These are phyloP conservation scores for Lycopodina hypogea DNA, from an alignment of 37 sponge, comb jelly and placozoan species.

Conservation along the genomic window DNA sequence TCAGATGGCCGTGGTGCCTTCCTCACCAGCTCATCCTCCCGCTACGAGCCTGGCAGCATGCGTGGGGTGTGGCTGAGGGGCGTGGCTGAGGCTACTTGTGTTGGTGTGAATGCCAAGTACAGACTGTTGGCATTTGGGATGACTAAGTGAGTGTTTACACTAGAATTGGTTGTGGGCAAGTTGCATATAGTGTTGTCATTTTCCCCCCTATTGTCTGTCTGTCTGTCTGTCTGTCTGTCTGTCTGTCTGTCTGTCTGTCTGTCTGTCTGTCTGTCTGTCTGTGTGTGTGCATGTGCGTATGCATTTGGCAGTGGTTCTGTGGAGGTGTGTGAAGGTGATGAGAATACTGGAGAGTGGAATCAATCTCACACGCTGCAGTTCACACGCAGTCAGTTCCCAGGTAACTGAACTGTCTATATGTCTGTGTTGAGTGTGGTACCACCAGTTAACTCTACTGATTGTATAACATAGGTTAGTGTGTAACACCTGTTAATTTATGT, in stretches of 20 bases:
- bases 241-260: background rate
- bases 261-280: background rate
- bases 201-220: background rate
- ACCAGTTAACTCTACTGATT: background rate
- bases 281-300: background rate
- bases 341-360: constrained; percentile 63
- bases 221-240: background rate
- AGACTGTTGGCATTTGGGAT: constrained; percentile 61
- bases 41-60: constrained; percentile 40
- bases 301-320: constrained; percentile 72
- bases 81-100: constrained; percentile 43
- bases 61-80: constrained; percentile 67
- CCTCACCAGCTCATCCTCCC: constrained; percentile 22
- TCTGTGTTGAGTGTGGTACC: background rate
- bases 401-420: constrained; percentile 14
- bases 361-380: constrained; percentile 61
- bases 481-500: no score
- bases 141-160: constrained; percentile 25
- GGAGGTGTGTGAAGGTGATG: constrained; percentile 56
- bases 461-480: background rate
- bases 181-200: background rate
- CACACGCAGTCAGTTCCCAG: constrained; percentile 64
- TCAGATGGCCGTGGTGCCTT: constrained; percentile 59
- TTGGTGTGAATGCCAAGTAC: constrained; percentile 56
- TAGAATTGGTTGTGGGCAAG: background rate